phyloP scores from a whole-genome alignment of 2,113 vertebrate genomes.

The Amblyornis subalaris region DNA sequence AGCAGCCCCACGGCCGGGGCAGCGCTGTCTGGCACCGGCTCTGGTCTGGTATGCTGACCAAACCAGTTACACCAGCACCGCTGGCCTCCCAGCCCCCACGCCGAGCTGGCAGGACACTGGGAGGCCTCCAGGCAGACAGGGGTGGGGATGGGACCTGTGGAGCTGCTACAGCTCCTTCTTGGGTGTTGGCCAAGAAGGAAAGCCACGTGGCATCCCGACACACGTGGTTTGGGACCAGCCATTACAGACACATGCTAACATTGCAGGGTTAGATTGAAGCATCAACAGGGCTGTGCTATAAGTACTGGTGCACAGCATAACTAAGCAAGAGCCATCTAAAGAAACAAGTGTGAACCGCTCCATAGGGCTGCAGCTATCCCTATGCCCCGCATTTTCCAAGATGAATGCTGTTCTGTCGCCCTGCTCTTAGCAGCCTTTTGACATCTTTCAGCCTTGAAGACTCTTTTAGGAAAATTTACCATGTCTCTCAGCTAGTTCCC shows the following conservation, averaged over 20 bases:
- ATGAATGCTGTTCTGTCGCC: not conserved
- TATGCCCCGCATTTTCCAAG: not conserved
- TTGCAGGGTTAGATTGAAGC: not conserved
- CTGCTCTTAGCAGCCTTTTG: not conserved
- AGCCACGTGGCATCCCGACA: not conserved
- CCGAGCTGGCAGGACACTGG: accelerated
- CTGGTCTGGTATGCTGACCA: not conserved
- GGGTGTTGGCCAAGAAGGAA: not conserved
- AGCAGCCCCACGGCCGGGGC: not conserved
- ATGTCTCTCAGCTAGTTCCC: not conserved
- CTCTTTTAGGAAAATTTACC: not conserved
- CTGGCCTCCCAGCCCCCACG: not conserved
- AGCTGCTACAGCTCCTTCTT: not conserved
- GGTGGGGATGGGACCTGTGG: not conserved
- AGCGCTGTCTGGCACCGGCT: not conserved
- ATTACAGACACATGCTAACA: not conserved
- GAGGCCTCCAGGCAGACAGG: not conserved
- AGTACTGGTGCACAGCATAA: not conserved
- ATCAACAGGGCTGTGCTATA: not conserved
- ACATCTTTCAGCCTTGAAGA: not conserved
- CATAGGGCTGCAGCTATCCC: not conserved
- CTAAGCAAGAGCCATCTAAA: not conserved
- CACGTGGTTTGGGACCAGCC: not conserved
- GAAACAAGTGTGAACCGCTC: not conserved
- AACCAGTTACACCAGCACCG: constrained; percentile 31